Percentiles rank a stretch among this genome's conserved stretches.
phyloP scores from a whole-genome alignment of 1,140 invertebrate species.

The Cardiocondyla obscurior region DNA sequence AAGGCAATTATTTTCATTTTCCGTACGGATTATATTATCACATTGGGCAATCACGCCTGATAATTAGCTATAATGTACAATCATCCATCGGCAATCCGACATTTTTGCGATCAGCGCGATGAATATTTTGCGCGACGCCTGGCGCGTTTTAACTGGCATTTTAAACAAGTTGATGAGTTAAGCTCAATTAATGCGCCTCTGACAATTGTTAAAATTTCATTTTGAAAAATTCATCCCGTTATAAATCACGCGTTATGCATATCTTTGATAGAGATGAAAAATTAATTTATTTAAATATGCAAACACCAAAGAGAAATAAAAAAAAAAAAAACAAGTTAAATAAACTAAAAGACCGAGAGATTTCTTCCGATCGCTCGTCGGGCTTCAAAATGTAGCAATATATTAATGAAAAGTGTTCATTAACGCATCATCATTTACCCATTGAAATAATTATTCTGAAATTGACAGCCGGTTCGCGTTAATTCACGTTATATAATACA shows the following conservation, averaged over 20 bases:
- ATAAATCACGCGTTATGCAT: conserved; percentile 1
- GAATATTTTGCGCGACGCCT: neutral
- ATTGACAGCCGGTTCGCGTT: conserved; percentile 11
- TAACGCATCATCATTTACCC: conserved; percentile 6
- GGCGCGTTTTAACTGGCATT: neutral
- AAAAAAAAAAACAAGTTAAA: neutral
- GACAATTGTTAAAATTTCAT: conserved; percentile 9
- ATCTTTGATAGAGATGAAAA: neutral
- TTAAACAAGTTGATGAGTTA: neutral
- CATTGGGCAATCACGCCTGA: conserved; percentile 38
- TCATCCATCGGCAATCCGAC: conserved; percentile 7
- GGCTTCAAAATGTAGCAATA: neutral
- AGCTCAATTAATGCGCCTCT: conserved; percentile 11
- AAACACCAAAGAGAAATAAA: neutral
- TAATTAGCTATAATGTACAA: conserved; percentile 29
- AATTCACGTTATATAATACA: conserved; percentile 32
- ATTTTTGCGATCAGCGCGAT: conserved; percentile 2
- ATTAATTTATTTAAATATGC: no score
- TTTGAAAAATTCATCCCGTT: neutral
- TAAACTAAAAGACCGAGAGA: neutral
- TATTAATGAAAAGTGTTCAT: conserved; percentile 2
- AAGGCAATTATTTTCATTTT: conserved; percentile 56
- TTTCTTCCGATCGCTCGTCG: neutral
- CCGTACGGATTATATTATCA: conserved; percentile 48
- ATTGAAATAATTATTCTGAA: conserved; percentile 19